phyloP scores from a whole-genome alignment of 2,888 invertebrate genomes.

The Carabus problematicus region DNA sequence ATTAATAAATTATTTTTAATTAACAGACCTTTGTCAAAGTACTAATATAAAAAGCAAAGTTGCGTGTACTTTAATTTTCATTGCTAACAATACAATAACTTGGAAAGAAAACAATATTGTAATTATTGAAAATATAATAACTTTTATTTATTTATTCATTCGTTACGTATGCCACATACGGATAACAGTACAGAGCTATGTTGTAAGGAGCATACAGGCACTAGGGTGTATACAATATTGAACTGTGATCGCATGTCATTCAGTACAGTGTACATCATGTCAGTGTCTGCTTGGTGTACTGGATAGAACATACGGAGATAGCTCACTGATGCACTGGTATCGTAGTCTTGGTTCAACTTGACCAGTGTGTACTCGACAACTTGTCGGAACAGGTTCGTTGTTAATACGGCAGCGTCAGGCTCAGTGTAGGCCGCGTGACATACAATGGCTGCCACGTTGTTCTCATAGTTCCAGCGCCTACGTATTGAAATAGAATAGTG shows the following conservation, averaged over 20 bases:
- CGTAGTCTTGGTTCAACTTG: constrained; percentile 64
- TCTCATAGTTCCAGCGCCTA: constrained; percentile 88
- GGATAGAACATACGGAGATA: constrained; percentile 81
- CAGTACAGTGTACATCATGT: constrained; percentile 58
- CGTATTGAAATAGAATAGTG: constrained; percentile 84
- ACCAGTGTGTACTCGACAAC: constrained; percentile 63
- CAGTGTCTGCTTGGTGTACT: constrained; percentile 63
- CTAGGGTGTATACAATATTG: constrained; percentile 73
- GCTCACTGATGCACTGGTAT: constrained; percentile 65
- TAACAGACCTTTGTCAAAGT: background rate
- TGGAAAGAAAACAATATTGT: background rate
- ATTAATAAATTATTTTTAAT: background rate
- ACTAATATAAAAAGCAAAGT: too few relatives aligned
- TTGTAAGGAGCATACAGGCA: constrained; percentile 82
- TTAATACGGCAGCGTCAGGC: constrained; percentile 58
- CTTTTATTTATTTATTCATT: constrained; percentile 54
- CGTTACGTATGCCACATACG: constrained; percentile 81
- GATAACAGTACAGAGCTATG: constrained; percentile 84
- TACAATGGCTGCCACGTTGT: constrained; percentile 84
- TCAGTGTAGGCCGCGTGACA: constrained; percentile 71
- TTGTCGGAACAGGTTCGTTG: constrained; percentile 62
- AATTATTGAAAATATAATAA: constrained; percentile 29
- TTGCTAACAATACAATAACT: too few relatives aligned
- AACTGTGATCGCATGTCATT: constrained; percentile 63
- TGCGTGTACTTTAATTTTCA: too few relatives aligned